A percentile compares a stretch with the other conserved stretches of the same genome.
Evolutionary conservation across 37 sponge, comb jelly and placozoan genomes (phyloP).

Genomic region (Ephydatia muelleri): DNA sequence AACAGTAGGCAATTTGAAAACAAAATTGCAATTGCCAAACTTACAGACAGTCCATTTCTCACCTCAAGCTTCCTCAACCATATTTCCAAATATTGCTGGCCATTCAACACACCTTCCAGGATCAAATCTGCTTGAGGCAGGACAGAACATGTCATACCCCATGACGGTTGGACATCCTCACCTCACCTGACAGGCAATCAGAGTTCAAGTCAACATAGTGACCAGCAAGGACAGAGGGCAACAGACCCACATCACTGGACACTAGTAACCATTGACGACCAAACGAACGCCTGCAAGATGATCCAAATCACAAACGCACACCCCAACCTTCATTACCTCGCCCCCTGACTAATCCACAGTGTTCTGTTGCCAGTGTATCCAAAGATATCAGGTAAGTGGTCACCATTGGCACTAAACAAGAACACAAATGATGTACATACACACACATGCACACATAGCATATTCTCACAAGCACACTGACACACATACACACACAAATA

Average conservation of each 20-base stretch:
- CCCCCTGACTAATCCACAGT: constrained; percentile 28
- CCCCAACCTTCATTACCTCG: constrained; percentile 1
- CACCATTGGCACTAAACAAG: constrained; percentile 52
- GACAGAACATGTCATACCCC: neutral
- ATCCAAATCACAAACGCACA: neutral
- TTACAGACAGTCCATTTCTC: neutral
- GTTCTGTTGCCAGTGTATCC: constrained; percentile 2
- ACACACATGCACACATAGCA: neutral
- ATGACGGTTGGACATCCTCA: neutral
- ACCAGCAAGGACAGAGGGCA: neutral
- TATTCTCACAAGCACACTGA: too few relatives aligned
- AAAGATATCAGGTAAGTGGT: constrained; percentile 53
- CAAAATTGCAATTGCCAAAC: too few relatives aligned
- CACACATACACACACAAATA: neutral
- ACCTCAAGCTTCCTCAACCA: neutral
- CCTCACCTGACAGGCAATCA: constrained; percentile 38
- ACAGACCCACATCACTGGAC: neutral
- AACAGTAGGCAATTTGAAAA: too few relatives aligned
- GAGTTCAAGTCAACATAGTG: constrained; percentile 50
- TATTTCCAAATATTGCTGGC: neutral
- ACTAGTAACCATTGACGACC: neutral
- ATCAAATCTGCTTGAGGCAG: neutral
- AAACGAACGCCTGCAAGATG: constrained; percentile 12
- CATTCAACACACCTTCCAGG: neutral
- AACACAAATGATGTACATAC: neutral